Base-by-base conservation (phyloP, 2,113 vertebrate genomes). In the Patagioenas fasciata region DNA sequence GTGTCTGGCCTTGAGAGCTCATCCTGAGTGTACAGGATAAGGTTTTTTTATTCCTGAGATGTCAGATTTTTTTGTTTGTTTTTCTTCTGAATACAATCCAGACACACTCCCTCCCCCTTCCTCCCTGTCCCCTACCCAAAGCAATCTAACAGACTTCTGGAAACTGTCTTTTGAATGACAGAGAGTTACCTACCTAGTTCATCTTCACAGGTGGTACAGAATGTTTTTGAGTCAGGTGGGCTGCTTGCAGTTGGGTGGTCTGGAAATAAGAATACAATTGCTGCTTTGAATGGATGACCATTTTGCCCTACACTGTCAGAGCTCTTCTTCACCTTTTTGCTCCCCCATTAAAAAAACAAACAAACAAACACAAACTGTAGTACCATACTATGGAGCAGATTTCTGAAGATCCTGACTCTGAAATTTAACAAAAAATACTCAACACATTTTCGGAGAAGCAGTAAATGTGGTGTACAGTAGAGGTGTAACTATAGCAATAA, bases 401-500 rank as follows among this genome's bases (percentile, higher is more conserved):
- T 73, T 72, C 60, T 17, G 16, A 73, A 80, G 34, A 66, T 11
- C 40, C 34, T 57, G 21, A 64, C 38, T 47, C 57, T 56, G 38
- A 16, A 71, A 62, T 9, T n/a, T 38, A 26, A 36, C 18, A 51
- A 61, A 61, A 87, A 74, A 15, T 47, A 10, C 31, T 34, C 26
- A 1, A 2, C 32, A 9, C 17, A 6, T 38, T 75, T 85, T 44
- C 25, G 34, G 31, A 53, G 21, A 29, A 50, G 50, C 0, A 0
- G 24, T 57, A 31, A 31, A 31, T 25, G 34, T 42, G 42, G 19
- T 24, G 53, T 34, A 34, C 8, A 9, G 50, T 29, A 23, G 21
- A 16, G 1, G 1, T 0, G 1, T 56, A 64, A 72, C 24, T 34
- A 21, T 13, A 50, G 25, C 34, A 50, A 5, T 40, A 50, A 57